These are phyloP conservation scores for Caenorhabditis doughertyi DNA, from an alignment of 2,888 invertebrate genomes.

Conservation along the genomic window DNA sequence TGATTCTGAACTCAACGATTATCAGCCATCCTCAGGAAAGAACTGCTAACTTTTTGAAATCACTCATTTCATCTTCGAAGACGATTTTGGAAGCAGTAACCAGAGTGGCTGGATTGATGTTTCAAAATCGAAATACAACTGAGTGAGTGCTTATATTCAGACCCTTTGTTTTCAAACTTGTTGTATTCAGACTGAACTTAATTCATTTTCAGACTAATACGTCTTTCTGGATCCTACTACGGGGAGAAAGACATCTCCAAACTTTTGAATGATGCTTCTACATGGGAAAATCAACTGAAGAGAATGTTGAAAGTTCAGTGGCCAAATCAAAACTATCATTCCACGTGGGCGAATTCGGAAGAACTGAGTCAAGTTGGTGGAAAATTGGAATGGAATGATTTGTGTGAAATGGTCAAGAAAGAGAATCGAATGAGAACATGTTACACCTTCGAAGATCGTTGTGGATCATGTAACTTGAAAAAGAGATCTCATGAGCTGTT, in stretches of 20 bases:
- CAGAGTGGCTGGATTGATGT: neutral
- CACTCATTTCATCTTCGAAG: neutral
- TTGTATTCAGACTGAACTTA: neutral
- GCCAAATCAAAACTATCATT: conserved; percentile 25
- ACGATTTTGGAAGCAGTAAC: conserved; percentile 11
- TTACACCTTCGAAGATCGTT: conserved; percentile 14
- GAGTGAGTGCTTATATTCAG: conserved; percentile 26
- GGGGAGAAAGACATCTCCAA: neutral
- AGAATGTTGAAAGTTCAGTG: neutral
- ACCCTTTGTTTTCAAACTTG: neutral
- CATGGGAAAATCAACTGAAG: neutral
- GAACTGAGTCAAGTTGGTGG: conserved; percentile 16
- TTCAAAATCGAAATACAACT: neutral
- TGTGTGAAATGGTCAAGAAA: conserved; percentile 23
- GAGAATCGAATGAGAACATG: neutral
- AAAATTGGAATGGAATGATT: conserved; percentile 17
- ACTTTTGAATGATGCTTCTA: neutral
- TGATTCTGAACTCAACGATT: conserved; percentile 44
- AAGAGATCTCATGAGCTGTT: conserved; percentile 12
- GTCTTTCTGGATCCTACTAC: conserved; percentile 8
- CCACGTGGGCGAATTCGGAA: conserved; percentile 19
- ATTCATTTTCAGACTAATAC: conserved; percentile 7
- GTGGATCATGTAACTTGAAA: conserved; percentile 3
- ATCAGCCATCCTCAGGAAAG: conserved; percentile 1
- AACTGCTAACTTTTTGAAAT: neutral